Evolutionary conservation across 1,140 invertebrate species (phyloP).

Genomic region (Hestina assimilis): DNA sequence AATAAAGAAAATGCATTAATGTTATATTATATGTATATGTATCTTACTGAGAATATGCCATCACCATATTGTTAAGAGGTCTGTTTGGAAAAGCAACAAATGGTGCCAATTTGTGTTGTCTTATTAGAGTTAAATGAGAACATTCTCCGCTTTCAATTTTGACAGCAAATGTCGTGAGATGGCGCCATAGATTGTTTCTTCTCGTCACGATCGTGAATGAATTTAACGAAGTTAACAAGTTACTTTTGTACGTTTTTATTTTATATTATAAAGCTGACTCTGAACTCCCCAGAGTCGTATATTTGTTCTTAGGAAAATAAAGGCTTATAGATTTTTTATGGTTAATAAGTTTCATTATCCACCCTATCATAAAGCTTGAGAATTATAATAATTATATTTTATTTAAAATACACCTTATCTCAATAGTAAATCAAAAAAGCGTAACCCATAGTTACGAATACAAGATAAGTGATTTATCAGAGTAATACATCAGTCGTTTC

Average conservation of each 20-base stretch:
- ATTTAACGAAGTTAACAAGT: conserved; percentile 10
- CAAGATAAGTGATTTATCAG: conserved; percentile 59
- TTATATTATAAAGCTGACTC: no score
- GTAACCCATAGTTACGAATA: conserved; percentile 60
- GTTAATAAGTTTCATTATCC: no score
- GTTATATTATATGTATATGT: no score
- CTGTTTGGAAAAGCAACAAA: conserved; percentile 42
- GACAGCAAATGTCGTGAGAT: conserved; percentile 63
- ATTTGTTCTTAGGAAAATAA: no score
- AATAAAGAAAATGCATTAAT: no score
- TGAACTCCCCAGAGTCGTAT: no score
- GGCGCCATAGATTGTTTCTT: conserved; percentile 48
- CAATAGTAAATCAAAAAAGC: conserved; percentile 30
- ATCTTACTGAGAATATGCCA: no score
- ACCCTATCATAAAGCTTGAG: neutral
- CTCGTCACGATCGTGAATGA: conserved; percentile 43
- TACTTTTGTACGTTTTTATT: neutral
- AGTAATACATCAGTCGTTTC: conserved; percentile 56
- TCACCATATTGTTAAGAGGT: no score
- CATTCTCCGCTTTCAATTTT: conserved; percentile 53
- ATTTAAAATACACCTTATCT: neutral
- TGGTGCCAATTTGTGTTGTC: conserved; percentile 53
- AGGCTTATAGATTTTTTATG: no score
- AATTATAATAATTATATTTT: neutral
- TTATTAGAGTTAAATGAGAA: conserved; percentile 43